phyloP scores from a whole-genome alignment of 2,888 invertebrate species.

The Caradrina clavipalpis region DNA sequence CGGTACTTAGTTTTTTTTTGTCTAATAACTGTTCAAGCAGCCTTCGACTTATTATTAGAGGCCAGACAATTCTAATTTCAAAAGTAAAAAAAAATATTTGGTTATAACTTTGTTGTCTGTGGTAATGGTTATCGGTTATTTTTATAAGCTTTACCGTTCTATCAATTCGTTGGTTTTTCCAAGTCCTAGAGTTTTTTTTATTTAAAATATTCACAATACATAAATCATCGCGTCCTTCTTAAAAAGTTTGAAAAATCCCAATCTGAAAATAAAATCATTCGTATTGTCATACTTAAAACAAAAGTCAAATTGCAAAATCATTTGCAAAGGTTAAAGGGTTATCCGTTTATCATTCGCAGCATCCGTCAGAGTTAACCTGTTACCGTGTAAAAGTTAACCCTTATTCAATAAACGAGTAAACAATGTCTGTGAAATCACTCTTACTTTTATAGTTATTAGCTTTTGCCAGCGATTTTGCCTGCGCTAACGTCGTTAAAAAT shows the following conservation, averaged over 20 bases:
- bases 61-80: background rate
- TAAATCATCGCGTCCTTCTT: no score
- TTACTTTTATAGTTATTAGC: slow-evolving; percentile 17
- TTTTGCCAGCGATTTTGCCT: no score
- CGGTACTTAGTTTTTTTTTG: slow-evolving; percentile 50
- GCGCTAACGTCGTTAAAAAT: no score
- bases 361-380: slow-evolving; percentile 22
- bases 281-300: no score
- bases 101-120: slow-evolving; percentile 8
- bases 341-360: slow-evolving; percentile 8
- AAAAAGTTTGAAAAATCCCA: no score
- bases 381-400: slow-evolving; percentile 19
- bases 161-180: background rate
- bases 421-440: slow-evolving; percentile 1
- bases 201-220: background rate
- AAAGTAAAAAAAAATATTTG: background rate
- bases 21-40: slow-evolving; percentile 38
- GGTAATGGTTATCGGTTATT: slow-evolving; percentile 15
- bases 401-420: slow-evolving; percentile 2
- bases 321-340: background rate
- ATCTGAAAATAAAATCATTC: no score
- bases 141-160: background rate
- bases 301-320: background rate
- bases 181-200: background rate
- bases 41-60: slow-evolving; percentile 14